Evolutionary conservation across 2,888 invertebrate species (phyloP).

Genomic region (Diplazon laetatorius): DNA sequence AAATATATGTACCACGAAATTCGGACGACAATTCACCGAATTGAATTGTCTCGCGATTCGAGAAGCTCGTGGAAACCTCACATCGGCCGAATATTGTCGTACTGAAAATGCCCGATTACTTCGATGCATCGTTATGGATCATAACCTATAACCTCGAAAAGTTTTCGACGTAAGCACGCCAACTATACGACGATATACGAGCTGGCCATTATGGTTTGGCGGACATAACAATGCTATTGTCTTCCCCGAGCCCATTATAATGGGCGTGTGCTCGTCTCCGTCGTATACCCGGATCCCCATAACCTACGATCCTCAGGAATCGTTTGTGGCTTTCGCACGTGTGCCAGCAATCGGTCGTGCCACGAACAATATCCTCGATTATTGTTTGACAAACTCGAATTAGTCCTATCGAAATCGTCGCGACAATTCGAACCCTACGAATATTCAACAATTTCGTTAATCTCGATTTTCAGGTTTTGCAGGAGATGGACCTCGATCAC

Average conservation of each 20-base stretch:
- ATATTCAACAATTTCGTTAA: slow-evolving; percentile 3
- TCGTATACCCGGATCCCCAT: slow-evolving; percentile 19
- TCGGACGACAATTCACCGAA: not conserved
- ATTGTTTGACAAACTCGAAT: slow-evolving; percentile 7
- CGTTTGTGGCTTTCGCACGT: slow-evolving; percentile 19
- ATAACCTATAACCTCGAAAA: slow-evolving; percentile 39
- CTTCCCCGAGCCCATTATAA: slow-evolving; percentile 39
- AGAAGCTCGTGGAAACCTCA: not conserved
- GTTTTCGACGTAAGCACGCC: slow-evolving; percentile 38
- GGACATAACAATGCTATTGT: slow-evolving; percentile 68
- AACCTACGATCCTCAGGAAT: slow-evolving; percentile 1
- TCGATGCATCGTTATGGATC: slow-evolving; percentile 1
- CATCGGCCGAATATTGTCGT: slow-evolving; percentile 10
- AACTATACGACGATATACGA: slow-evolving; percentile 31
- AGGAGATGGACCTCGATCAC: slow-evolving; percentile 86
- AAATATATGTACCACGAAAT: not conserved
- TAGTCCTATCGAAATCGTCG: not conserved
- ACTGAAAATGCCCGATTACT: slow-evolving; percentile 1
- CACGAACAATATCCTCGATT: slow-evolving; percentile 14
- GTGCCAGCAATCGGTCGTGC: slow-evolving; percentile 15
- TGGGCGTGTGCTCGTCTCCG: slow-evolving; percentile 5
- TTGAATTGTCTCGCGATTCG: not conserved
- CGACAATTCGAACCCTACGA: not conserved
- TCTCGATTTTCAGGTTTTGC: slow-evolving; percentile 83
- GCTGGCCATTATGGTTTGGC: slow-evolving; percentile 65